phyloP scores from a whole-genome alignment of 92 coral and sea anemone species.

The Ricordea florida region DNA sequence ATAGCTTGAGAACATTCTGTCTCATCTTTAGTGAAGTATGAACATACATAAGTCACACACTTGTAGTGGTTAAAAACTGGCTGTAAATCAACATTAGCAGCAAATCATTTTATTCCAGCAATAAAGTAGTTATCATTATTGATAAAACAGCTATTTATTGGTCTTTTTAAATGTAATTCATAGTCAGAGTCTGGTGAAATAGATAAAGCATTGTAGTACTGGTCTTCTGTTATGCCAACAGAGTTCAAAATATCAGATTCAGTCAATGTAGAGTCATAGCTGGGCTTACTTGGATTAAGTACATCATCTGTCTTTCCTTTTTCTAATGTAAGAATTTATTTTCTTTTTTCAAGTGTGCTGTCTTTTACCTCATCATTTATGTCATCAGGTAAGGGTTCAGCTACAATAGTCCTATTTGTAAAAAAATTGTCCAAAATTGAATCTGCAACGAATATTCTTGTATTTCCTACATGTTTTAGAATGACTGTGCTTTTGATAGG shows the following conservation, averaged over 20 bases:
- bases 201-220: constrained; percentile 58
- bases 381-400: constrained; percentile 55
- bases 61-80: no score
- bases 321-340: constrained; percentile 32
- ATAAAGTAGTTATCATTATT: constrained; percentile 40
- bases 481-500: no score
- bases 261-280: constrained; percentile 49
- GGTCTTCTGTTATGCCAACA: constrained; percentile 33
- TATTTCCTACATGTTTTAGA: no score
- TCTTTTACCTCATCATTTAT: constrained; percentile 34
- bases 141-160: constrained; percentile 36
- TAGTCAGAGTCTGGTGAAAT: no score
- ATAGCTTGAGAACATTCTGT: no score
- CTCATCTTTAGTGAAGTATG: no score
- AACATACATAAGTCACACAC: constrained; percentile 38
- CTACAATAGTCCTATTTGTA: no score
- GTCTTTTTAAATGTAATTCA: constrained; percentile 51
- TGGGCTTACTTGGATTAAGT: constrained; percentile 28
- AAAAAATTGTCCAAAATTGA: constrained; percentile 66
- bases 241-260: constrained; percentile 24
- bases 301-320: constrained; percentile 39
- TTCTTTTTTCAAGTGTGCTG: constrained; percentile 17
- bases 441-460: no score
- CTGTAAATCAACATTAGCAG: no score
- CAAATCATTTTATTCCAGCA: constrained; percentile 30